Percentiles rank a stretch among this genome's conserved stretches.
Evolutionary conservation across 2,888 invertebrate species (phyloP).

Genomic region (Drosophila neutralis): DNA sequence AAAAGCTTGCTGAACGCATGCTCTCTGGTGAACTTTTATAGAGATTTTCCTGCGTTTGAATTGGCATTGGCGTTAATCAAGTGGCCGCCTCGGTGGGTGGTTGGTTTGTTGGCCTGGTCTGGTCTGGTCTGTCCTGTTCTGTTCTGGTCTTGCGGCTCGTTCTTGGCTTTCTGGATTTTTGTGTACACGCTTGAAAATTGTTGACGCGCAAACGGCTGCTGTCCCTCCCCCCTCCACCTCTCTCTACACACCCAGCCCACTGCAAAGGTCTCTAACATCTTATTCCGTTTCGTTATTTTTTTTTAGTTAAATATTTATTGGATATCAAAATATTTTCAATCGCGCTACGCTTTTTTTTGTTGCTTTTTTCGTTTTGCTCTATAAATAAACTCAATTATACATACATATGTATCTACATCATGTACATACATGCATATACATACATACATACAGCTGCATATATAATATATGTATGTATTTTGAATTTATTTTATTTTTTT

Average conservation of each 20-base stretch:
- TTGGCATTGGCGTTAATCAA: conserved; percentile 80
- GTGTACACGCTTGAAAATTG: conserved; percentile 80
- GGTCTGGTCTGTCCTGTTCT: conserved; percentile 20
- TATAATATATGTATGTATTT: conserved; percentile 36
- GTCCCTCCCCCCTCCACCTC: background rate
- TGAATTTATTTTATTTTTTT: conserved; percentile 33
- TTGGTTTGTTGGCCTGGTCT: conserved; percentile 36
- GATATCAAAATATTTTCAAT: conserved; percentile 73
- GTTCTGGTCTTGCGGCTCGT: conserved; percentile 62
- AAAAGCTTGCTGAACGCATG: conserved; percentile 72
- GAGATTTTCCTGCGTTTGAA: conserved; percentile 78
- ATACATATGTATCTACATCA: conserved; percentile 33
- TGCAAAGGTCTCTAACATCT: conserved; percentile 7
- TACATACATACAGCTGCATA: background rate
- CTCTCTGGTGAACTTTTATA: conserved; percentile 71
- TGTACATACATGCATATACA: conserved; percentile 11
- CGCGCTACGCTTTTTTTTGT: conserved; percentile 44
- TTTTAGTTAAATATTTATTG: conserved; percentile 68
- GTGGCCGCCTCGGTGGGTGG: conserved; percentile 58
- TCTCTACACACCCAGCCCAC: background rate
- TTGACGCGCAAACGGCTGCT: conserved; percentile 64
- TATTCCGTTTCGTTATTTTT: conserved; percentile 5
- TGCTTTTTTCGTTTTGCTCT: conserved; percentile 54
- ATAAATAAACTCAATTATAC: conserved; percentile 65
- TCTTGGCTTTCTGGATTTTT: conserved; percentile 67